phyloP scores from a whole-genome alignment of 2,888 invertebrate species.

The Lasioglossum leucozonium region DNA sequence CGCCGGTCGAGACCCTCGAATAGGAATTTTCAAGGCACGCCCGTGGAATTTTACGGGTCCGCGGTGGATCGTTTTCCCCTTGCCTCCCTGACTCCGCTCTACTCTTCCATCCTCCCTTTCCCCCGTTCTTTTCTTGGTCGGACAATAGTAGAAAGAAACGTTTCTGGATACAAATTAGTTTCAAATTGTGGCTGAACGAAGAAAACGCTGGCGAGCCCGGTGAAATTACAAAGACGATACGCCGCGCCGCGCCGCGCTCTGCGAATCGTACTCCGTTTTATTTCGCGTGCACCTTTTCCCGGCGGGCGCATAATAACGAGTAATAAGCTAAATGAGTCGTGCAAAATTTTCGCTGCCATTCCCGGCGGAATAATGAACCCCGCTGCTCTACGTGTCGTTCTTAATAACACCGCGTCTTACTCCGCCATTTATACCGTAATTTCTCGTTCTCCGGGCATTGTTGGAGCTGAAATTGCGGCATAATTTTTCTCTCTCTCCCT shows the following conservation, averaged over 20 bases:
- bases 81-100: no score
- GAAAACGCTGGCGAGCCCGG: constrained; percentile 1
- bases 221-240: constrained; percentile 46
- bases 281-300: constrained; percentile 43
- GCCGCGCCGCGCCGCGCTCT: constrained; percentile 9
- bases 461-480: constrained; percentile 63
- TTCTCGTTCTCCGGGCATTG: constrained; percentile 62
- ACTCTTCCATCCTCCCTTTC: background rate
- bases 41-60: constrained; percentile 37
- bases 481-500: constrained; percentile 39
- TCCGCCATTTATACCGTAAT: constrained; percentile 64
- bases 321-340: constrained; percentile 58
- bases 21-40: constrained; percentile 43
- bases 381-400: constrained; percentile 62
- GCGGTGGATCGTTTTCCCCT: background rate
- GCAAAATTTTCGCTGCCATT: constrained; percentile 56
- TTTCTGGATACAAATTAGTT: constrained; percentile 34
- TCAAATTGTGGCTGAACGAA: constrained; percentile 16
- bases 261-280: constrained; percentile 29
- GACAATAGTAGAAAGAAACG: background rate
- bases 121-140: background rate
- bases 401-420: constrained; percentile 65
- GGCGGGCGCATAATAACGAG: constrained; percentile 52
- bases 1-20: constrained; percentile 25
- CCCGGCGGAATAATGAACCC: constrained; percentile 64